Evolutionary conservation across 2,113 vertebrate species (phyloP).

Genomic region (Catharus bicknelli): DNA sequence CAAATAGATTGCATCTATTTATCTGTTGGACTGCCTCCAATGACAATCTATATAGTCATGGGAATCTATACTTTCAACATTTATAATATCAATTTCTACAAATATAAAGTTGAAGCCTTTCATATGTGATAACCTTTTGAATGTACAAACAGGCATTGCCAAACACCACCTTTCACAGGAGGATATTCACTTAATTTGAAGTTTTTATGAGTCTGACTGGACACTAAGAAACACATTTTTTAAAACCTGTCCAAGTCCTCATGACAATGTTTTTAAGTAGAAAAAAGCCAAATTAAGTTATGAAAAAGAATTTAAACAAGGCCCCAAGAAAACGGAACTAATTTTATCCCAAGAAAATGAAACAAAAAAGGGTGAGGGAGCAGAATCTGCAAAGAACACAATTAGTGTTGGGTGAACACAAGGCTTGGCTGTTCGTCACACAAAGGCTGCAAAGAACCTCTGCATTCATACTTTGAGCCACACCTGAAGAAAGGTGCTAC

Average conservation of each 20-base stretch:
- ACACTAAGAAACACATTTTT: neutral
- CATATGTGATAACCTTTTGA: neutral
- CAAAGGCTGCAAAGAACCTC: neutral
- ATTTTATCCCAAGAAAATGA: neutral
- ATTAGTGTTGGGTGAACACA: neutral
- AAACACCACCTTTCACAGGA: neutral
- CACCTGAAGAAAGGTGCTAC: neutral
- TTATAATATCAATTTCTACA: neutral
- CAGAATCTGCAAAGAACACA: neutral
- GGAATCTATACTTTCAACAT: fast-evolving
- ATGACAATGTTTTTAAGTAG: fast-evolving
- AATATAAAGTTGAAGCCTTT: neutral
- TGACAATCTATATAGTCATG: neutral
- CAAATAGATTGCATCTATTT: neutral
- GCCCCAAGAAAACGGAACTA: neutral
- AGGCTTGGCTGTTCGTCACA: neutral
- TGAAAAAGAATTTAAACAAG: neutral
- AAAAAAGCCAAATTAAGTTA: neutral
- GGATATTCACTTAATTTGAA: neutral
- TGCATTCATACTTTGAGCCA: neutral
- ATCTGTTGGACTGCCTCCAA: neutral
- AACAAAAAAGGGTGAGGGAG: neutral
- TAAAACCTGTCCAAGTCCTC: neutral
- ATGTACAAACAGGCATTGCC: fast-evolving
- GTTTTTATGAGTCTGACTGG: neutral